Evolutionary conservation across 2,888 invertebrate genomes (phyloP).

Genomic region (Doris montereyensis): DNA sequence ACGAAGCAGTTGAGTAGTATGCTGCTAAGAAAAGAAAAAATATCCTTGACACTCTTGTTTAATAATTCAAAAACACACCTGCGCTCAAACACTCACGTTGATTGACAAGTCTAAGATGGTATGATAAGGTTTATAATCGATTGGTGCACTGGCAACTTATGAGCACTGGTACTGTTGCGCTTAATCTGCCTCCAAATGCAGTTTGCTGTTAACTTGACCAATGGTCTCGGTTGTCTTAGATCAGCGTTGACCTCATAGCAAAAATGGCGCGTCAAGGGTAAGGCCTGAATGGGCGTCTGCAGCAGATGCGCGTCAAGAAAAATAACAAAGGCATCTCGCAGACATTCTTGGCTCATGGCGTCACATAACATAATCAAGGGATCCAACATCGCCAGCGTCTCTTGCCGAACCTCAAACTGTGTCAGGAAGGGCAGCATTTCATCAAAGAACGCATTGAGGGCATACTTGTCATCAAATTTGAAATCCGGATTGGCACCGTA

Average conservation of each 20-base stretch:
- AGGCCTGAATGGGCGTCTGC: conserved; percentile 32
- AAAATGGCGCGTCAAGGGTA: conserved; percentile 34
- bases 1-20: too few species aligned
- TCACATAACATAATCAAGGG: conserved; percentile 24
- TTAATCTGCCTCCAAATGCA: conserved; percentile 18
- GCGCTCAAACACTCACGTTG: too few species aligned
- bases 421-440: conserved; percentile 31
- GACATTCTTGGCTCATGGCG: conserved; percentile 18
- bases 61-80: too few species aligned
- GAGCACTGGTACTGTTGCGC: conserved; percentile 10
- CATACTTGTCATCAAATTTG: conserved; percentile 14
- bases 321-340: conserved; percentile 29
- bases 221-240: conserved; percentile 15
- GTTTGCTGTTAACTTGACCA: neutral
- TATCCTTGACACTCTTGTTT: too few species aligned
- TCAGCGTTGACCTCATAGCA: conserved; percentile 21
- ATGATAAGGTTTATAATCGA: neutral
- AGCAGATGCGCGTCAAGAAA: conserved; percentile 38
- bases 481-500: conserved; percentile 35
- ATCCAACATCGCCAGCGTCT: too few species aligned
- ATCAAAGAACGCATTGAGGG: conserved; percentile 35
- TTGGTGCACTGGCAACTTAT: neutral
- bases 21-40: too few species aligned
- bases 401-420: conserved; percentile 28
- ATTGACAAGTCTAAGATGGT: too few species aligned